A percentile compares a stretch with the other conserved stretches of the same genome.
Conservation (phyloP, 2,888 invertebrate genomes). For the Cryptosula pallasiana region DNA sequence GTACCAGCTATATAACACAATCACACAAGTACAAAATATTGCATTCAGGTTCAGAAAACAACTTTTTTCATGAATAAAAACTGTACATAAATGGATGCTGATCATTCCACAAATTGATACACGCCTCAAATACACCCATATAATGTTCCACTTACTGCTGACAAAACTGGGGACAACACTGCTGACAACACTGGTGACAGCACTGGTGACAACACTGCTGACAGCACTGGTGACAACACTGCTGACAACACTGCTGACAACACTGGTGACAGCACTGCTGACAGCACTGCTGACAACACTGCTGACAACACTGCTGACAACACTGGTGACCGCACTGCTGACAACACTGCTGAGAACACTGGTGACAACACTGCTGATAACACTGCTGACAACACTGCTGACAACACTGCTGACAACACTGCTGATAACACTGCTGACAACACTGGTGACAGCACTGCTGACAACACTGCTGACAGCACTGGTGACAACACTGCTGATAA, state of each 20-base stretch:
- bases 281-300: background rate
- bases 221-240: background rate
- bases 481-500: too few relatives aligned
- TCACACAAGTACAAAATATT: too few relatives aligned
- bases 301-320: background rate
- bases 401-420: background rate
- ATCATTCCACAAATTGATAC: too few relatives aligned
- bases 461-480: background rate
- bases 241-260: background rate
- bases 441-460: background rate
- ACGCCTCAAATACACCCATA: too few relatives aligned
- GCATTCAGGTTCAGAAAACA: too few relatives aligned
- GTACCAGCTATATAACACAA: too few relatives aligned
- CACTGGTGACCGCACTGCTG: background rate
- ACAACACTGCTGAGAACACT: background rate
- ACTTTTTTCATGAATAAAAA: too few relatives aligned
- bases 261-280: background rate
- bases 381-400: background rate
- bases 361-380: background rate
- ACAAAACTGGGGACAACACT: too few relatives aligned
- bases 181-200: too few relatives aligned
- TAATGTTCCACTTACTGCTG: too few relatives aligned
- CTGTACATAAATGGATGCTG: too few relatives aligned
- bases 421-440: background rate
- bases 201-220: too few relatives aligned